phyloP scores from a whole-genome alignment of 2,888 invertebrate species.

The Macrosiphum euphorbiae region DNA sequence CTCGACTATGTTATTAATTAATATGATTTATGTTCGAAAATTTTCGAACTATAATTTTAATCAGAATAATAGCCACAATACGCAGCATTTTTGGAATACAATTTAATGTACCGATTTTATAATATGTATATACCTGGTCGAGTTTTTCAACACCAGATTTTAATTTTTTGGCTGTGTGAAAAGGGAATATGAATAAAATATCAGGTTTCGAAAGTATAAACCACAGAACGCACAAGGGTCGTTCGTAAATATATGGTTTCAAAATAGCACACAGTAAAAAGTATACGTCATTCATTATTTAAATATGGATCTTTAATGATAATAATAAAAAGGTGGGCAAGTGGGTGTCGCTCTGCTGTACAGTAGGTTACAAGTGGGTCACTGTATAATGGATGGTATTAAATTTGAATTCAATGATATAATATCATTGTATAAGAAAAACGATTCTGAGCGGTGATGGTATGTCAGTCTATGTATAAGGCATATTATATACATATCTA shows the following conservation, averaged over 20 bases:
- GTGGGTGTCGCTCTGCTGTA: too few species aligned
- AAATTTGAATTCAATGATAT: too few species aligned
- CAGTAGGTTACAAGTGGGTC: too few species aligned
- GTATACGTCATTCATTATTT: conserved; percentile 21
- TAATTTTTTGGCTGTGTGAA: background rate
- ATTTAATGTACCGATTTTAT: too few species aligned
- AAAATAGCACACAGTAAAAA: background rate
- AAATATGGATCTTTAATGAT: background rate
- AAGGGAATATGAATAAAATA: conserved; percentile 35
- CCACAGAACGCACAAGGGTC: background rate
- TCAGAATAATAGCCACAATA: background rate
- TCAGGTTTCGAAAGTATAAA: conserved; percentile 9
- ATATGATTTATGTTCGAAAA: background rate
- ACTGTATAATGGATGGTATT: too few species aligned
- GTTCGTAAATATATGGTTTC: conserved; percentile 1
- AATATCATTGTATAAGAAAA: too few species aligned
- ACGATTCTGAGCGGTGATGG: too few species aligned
- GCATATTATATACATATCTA: too few species aligned
- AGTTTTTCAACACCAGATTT: background rate
- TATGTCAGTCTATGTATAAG: too few species aligned
- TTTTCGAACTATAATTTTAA: conserved; percentile 1
- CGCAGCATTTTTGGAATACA: background rate
- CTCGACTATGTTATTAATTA: conserved; percentile 27
- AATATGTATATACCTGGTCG: too few species aligned
- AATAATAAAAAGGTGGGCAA: too few species aligned